Conservation (phyloP, 1,140 invertebrate species). For the Trichoplusia ni region DNA sequence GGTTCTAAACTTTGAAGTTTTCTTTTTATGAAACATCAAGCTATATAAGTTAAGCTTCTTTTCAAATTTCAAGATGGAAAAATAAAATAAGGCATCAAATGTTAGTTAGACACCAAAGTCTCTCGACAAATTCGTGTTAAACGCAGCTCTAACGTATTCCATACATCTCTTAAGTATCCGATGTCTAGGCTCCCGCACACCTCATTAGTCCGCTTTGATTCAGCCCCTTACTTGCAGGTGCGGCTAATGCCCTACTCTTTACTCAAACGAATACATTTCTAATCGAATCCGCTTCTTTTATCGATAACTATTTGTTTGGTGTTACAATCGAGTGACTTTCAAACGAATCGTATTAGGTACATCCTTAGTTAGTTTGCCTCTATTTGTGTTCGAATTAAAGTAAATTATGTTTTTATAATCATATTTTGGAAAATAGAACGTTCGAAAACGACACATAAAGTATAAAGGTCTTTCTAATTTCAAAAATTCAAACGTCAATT, state of each 20-base stretch:
- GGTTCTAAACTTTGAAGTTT: too few relatives aligned
- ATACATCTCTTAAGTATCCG: constrained; percentile 40
- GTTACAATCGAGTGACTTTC: too few relatives aligned
- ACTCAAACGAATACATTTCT: constrained; percentile 48
- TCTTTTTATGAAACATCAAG: too few relatives aligned
- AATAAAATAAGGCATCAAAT: neutral
- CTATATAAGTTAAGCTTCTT: too few relatives aligned
- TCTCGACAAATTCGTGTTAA: neutral
- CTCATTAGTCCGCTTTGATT: constrained; percentile 72
- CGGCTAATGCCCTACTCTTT: constrained; percentile 53
- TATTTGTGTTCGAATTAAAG: too few relatives aligned
- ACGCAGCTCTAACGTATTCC: neutral
- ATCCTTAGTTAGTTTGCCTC: too few relatives aligned
- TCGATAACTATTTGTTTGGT: neutral
- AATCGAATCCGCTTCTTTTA: constrained; percentile 35
- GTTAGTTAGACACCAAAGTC: too few relatives aligned
- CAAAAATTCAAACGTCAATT: constrained; percentile 6
- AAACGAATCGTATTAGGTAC: too few relatives aligned
- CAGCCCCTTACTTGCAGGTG: constrained; percentile 50
- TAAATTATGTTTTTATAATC: too few relatives aligned
- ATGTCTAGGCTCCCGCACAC: constrained; percentile 52
- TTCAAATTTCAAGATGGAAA: too few relatives aligned
- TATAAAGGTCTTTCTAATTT: neutral
- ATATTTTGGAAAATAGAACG: too few relatives aligned
- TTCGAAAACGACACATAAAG: neutral